phyloP scores from a whole-genome alignment of 2,888 invertebrate genomes.

The Ligdia adustata region DNA sequence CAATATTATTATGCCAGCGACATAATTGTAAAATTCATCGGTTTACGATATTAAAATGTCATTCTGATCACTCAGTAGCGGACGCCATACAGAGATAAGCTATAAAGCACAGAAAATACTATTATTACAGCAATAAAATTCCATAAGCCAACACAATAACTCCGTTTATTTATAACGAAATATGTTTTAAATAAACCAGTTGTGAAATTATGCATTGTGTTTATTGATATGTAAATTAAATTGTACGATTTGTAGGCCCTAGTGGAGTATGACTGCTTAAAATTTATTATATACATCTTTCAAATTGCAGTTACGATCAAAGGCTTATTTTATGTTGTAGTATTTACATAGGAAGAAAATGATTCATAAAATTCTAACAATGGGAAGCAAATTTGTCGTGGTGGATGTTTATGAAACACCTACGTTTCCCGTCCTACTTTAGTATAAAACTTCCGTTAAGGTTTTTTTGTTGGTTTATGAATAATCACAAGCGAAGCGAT shows the following conservation, averaged over 20 bases:
- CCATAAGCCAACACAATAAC: constrained; percentile 42
- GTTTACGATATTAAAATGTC: constrained; percentile 46
- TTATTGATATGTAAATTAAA: constrained; percentile 39
- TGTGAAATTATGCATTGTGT: constrained; percentile 36
- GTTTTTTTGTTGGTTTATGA: too few relatives aligned
- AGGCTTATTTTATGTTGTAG: constrained; percentile 24
- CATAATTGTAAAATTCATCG: constrained; percentile 31
- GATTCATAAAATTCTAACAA: constrained; percentile 24
- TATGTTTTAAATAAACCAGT: constrained; percentile 46
- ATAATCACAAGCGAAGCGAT: too few relatives aligned
- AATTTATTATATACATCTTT: constrained; percentile 24
- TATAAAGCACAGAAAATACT: constrained; percentile 36
- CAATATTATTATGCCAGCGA: too few relatives aligned
- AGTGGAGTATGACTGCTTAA: constrained; percentile 6
- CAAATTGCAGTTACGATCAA: constrained; percentile 31
- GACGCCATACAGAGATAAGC: constrained; percentile 47
- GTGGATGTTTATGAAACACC: constrained; percentile 11
- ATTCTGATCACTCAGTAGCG: constrained; percentile 54
- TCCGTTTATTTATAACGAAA: constrained; percentile 48
- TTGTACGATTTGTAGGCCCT: constrained; percentile 25
- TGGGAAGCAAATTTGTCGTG: constrained; percentile 18
- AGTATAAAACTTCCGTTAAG: background rate
- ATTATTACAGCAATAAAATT: constrained; percentile 38
- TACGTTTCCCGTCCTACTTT: constrained; percentile 9
- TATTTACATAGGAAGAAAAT: constrained; percentile 20